Base-by-base conservation (phyloP, 2,888 invertebrate genomes). In the Dasypogon diadema region DNA sequence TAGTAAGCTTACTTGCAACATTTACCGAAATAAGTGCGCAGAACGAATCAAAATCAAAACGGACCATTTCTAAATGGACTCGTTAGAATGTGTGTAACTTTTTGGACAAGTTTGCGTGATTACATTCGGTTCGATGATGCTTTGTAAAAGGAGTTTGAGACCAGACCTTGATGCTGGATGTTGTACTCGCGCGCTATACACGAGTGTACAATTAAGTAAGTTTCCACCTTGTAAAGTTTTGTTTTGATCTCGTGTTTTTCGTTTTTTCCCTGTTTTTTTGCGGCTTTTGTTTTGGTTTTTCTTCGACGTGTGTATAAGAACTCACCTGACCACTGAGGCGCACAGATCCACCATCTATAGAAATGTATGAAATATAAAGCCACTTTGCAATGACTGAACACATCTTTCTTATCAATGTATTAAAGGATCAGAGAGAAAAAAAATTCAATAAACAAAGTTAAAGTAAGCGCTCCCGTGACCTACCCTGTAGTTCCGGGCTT, bases 401-500 rank as follows among this genome's bases (percentile, higher is more conserved):
- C 14, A 54, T 54, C 22, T n/a, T n/a, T n/a, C n/a, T n/a, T n/a
- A n/a, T n/a, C 8, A 22, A 51, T n/a, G 12, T 18, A 21, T 21
- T 2, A 51, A 21, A 8, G 22, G 6, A 21, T 54, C 18, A 16
- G 8, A 54, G 16, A 12, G 21, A 18, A 54, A 54, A 18, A 21
- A 63, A 58, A 46, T 21, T 54, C 3, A 21, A 2, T 22, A 18
- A 54, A 18, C 3, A 8, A 56, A 55, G 10, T 5, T 21, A 34
- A 72, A 58, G 14, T 83, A 87, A 92, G 92, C 93, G 92, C 95
- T 94, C 94, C 94, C 95, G 96, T 96, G 95, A 96, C 94, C 95
- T 96, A 97, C 96, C 96, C 96, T 97, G 96, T 97, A 96, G 96
- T 96, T 96, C 96, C 96, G 96, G 96, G 96, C 95, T 96, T 96